These are phyloP conservation scores for Syngnathus typhle DNA, from an alignment of 2,113 vertebrate genomes.

Conservation along the genomic window DNA sequence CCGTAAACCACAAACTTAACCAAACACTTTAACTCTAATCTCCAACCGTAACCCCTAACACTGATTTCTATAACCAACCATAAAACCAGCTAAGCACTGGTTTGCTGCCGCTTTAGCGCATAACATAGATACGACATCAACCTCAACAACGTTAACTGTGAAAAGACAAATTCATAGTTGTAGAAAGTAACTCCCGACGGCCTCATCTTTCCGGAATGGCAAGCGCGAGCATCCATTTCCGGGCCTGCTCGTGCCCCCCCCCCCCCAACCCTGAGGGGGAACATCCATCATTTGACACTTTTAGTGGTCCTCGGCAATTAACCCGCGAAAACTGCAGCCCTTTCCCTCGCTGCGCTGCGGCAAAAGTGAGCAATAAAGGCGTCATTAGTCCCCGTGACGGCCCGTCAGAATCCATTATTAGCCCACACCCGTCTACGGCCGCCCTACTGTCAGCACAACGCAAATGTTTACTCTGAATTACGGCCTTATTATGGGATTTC, in stretches of 20 bases:
- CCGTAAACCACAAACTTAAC: background rate
- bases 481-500: slow-evolving; percentile 51
- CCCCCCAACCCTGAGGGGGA: slow-evolving; percentile 46
- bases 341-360: slow-evolving; percentile 43
- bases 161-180: background rate
- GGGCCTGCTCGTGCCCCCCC: slow-evolving; percentile 38
- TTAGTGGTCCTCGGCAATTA: slow-evolving; percentile 66
- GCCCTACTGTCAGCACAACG: slow-evolving; percentile 44
- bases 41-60: background rate
- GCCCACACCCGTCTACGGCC: slow-evolving; percentile 46
- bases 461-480: slow-evolving; percentile 67
- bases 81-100: background rate
- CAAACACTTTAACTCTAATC: background rate
- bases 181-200: background rate
- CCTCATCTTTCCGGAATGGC: slow-evolving; percentile 6
- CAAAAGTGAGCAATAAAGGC: slow-evolving; percentile 64
- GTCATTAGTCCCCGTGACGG: slow-evolving; percentile 66
- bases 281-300: slow-evolving; percentile 66
- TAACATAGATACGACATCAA: background rate
- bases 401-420: slow-evolving; percentile 65
- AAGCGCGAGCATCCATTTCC: slow-evolving; percentile 36
- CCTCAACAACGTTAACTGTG: background rate
- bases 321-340: slow-evolving; percentile 64
- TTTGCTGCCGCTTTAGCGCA: background rate
- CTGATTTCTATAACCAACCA: background rate